Conservation (phyloP, 2,113 vertebrate species). For the Glaucomys volans region DNA sequence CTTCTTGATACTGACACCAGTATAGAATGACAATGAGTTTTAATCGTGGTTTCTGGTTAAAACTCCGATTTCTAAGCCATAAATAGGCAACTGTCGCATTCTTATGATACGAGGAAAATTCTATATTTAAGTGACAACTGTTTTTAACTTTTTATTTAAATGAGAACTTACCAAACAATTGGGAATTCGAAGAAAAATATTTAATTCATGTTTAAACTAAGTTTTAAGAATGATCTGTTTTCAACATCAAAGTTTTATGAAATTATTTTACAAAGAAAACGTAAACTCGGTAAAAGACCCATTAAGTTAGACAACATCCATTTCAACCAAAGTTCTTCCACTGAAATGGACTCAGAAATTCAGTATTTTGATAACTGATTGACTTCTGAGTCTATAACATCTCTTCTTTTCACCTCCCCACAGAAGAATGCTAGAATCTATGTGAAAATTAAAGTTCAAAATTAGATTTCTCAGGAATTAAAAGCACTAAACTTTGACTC, state of each 20-base stretch:
- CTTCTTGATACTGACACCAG: neutral
- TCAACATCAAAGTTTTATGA: neutral
- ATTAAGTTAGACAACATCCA: neutral
- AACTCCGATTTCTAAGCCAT: constrained; percentile 38
- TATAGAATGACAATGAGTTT: neutral
- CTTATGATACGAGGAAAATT: constrained; percentile 23
- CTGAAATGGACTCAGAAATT: neutral
- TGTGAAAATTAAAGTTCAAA: neutral
- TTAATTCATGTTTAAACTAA: constrained; percentile 43
- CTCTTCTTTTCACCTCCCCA: neutral
- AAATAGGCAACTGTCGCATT: neutral
- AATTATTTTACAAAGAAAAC: neutral
- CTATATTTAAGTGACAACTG: neutral
- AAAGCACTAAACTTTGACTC: neutral
- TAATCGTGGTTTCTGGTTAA: constrained; percentile 33
- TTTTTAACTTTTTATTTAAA: neutral
- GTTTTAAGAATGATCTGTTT: constrained; percentile 4
- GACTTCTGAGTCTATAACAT: neutral
- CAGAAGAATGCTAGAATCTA: neutral
- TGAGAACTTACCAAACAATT: neutral
- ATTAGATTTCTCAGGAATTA: neutral
- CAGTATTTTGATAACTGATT: neutral
- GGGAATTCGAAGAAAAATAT: neutral
- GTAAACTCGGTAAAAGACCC: neutral
- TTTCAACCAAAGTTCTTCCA: neutral